These are phyloP conservation scores for Leptinotarsa juncta DNA, from an alignment of 2,888 invertebrate species.

Conservation along the genomic window DNA sequence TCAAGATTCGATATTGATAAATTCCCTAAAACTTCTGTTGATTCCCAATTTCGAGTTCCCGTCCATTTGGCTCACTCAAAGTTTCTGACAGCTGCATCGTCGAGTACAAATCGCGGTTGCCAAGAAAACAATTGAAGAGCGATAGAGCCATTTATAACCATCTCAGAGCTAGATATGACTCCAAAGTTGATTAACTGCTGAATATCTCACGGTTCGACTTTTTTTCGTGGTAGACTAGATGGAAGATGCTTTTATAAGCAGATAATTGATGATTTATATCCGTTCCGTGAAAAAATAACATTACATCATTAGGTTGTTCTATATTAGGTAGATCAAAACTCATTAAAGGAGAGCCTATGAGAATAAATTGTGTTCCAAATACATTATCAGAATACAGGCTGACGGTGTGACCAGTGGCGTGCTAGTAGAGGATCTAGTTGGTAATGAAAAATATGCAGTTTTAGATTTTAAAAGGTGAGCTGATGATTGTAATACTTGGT, in stretches of 20 bases:
- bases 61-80: constrained; percentile 7
- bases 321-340: constrained; percentile 38
- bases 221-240: constrained; percentile 33
- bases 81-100: constrained; percentile 20
- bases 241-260: constrained; percentile 17
- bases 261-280: constrained; percentile 44
- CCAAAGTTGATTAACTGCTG: constrained; percentile 33
- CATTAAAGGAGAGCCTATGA: constrained; percentile 37
- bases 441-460: not conserved
- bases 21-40: constrained; percentile 3
- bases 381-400: constrained; percentile 26
- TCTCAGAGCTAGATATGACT: constrained; percentile 27
- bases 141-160: constrained; percentile 27
- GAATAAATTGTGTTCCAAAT: constrained; percentile 36
- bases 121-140: constrained; percentile 29
- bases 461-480: too few relatives aligned
- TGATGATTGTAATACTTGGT: not conserved
- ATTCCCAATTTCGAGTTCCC: constrained; percentile 10
- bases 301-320: constrained; percentile 41
- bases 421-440: not conserved
- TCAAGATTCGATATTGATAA: constrained; percentile 14
- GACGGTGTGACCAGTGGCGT: constrained; percentile 5
- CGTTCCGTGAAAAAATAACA: constrained; percentile 31
- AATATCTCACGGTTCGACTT: constrained; percentile 36
- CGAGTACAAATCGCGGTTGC: constrained; percentile 15